Evolutionary conservation across 2,888 invertebrate genomes (phyloP).

Genomic region (Acronicta aceris): DNA sequence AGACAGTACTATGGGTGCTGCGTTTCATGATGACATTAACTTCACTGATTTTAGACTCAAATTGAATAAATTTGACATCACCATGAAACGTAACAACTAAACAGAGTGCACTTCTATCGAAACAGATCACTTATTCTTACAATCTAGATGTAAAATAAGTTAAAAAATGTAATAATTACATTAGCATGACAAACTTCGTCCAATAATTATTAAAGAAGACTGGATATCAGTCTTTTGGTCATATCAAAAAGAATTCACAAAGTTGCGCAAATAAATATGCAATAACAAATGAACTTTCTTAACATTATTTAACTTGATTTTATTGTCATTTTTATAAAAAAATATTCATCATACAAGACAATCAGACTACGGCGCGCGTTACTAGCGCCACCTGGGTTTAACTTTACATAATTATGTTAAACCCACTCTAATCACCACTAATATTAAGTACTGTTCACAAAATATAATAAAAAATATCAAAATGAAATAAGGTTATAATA

Average conservation of each 20-base stretch:
- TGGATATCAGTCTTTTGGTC: background rate
- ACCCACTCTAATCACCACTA: no score
- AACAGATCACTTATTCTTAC: constrained; percentile 34
- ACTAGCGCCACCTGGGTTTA: background rate
- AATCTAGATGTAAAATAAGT: constrained; percentile 17
- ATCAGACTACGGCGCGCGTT: background rate
- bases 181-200: constrained; percentile 10
- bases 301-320: background rate
- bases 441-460: no score
- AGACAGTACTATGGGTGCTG: constrained; percentile 22
- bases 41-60: constrained; percentile 4
- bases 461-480: no score
- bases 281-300: background rate
- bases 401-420: background rate
- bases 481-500: no score
- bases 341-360: background rate
- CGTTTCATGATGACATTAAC: constrained; percentile 11
- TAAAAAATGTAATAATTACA: constrained; percentile 14
- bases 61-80: background rate
- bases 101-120: constrained; percentile 38
- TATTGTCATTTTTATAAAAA: constrained; percentile 8
- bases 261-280: background rate
- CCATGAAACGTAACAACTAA: constrained; percentile 7
- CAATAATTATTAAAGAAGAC: constrained; percentile 12
- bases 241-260: background rate